Percentiles rank a stretch among this genome's conserved stretches.
Evolutionary conservation across 2,113 vertebrate genomes (phyloP).

Genomic region (Petaurus breviceps): DNA sequence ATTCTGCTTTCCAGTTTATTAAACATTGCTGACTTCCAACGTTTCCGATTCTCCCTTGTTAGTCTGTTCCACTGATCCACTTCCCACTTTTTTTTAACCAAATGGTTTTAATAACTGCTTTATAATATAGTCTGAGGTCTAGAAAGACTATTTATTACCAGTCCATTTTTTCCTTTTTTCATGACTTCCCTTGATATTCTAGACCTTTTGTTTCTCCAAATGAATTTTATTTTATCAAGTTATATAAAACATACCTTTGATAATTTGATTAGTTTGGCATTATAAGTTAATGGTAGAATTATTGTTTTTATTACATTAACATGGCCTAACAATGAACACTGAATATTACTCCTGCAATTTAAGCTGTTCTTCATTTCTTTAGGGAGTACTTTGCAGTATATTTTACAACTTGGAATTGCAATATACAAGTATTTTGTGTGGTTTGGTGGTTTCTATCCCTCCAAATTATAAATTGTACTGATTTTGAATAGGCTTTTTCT

Average conservation of each 20-base stretch:
- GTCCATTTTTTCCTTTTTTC: not conserved
- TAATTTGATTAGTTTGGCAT: not conserved
- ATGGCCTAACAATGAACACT: not conserved
- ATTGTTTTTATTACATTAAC: not conserved
- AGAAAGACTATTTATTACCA: not conserved
- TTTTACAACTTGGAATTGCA: too few relatives aligned
- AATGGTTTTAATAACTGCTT: not conserved
- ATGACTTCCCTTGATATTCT: not conserved
- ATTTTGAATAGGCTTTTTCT: not conserved
- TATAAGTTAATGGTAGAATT: not conserved
- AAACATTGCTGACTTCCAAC: not conserved
- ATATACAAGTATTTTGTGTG: too few relatives aligned
- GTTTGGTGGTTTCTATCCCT: not conserved
- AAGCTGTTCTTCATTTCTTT: not conserved
- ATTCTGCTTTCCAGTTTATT: not conserved
- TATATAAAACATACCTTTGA: not conserved
- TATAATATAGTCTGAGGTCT: not conserved
- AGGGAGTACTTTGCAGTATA: not conserved
- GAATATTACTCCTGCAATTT: not conserved
- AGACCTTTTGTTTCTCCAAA: not conserved
- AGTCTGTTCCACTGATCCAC: not conserved
- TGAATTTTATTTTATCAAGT: too few relatives aligned
- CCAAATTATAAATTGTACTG: not conserved
- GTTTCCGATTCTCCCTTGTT: not conserved
- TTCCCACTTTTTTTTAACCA: not conserved